Evolutionary conservation across 2,888 invertebrate genomes (phyloP).

Genomic region (Syrista parreyssii): DNA sequence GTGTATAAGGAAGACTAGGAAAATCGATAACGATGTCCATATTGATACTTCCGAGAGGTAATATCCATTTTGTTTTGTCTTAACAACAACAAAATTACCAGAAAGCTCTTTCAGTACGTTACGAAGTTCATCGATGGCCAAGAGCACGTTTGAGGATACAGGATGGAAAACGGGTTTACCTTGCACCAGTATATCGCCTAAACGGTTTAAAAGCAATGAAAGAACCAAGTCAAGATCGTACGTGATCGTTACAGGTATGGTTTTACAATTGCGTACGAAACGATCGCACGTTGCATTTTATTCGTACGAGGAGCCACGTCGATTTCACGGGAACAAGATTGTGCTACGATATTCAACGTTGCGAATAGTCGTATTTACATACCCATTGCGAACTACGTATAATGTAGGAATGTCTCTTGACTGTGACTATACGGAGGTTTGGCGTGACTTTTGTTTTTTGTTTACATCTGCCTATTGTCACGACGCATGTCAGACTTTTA

Average conservation of each 20-base stretch:
- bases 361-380: neutral
- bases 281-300: neutral
- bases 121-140: neutral
- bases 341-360: neutral
- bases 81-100: neutral
- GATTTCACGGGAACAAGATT: neutral
- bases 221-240: neutral
- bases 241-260: neutral
- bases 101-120: neutral
- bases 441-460: neutral
- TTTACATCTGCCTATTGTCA: neutral
- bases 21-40: neutral
- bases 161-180: neutral
- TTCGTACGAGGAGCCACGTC: neutral
- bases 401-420: neutral
- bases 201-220: neutral
- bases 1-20: neutral
- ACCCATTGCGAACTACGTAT: neutral
- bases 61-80: neutral
- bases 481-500: neutral
- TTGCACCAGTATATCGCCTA: neutral
- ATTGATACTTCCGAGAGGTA: neutral
- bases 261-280: neutral
- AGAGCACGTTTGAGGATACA: neutral
- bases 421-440: neutral